These are phyloP conservation scores for Diorhabda sublineata DNA, from an alignment of 1,140 invertebrate species.

Conservation along the genomic window DNA sequence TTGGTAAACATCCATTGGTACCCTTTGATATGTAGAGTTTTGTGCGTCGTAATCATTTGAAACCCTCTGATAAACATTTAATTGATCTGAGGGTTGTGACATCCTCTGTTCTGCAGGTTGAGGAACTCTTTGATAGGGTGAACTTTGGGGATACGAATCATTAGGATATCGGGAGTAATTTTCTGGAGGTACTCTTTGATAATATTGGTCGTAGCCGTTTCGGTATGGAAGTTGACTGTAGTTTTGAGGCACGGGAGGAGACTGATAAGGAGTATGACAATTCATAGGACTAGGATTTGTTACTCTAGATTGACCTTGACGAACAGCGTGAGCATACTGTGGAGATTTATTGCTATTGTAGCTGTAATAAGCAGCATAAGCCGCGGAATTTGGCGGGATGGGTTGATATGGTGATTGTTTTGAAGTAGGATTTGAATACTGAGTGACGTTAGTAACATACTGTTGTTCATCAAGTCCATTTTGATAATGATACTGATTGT, in stretches of 20 bases:
- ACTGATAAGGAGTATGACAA: conserved; percentile 28
- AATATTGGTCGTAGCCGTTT: not conserved
- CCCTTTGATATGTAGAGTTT: not conserved
- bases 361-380: conserved; percentile 21
- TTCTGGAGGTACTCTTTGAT: conserved; percentile 27
- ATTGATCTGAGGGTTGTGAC: conserved; percentile 10
- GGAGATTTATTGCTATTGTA: not conserved
- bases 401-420: conserved; percentile 32
- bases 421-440: conserved; percentile 3
- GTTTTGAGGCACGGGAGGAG: conserved; percentile 34
- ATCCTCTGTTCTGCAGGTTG: conserved; percentile 18
- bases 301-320: conserved; percentile 23
- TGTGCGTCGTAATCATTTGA: conserved; percentile 18
- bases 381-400: conserved; percentile 28
- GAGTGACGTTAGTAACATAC: not conserved
- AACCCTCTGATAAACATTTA: conserved; percentile 39
- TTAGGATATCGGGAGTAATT: conserved; percentile 23
- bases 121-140: conserved; percentile 41
- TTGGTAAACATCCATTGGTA: conserved; percentile 27
- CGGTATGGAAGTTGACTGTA: conserved; percentile 24
- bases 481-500: conserved; percentile 2
- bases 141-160: not conserved
- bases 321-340: conserved; percentile 4
- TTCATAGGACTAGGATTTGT: conserved; percentile 25
- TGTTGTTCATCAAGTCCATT: not conserved